Evolutionary conservation across 2,888 invertebrate species (phyloP).

Genomic region (Cheiracanthium punctorium): DNA sequence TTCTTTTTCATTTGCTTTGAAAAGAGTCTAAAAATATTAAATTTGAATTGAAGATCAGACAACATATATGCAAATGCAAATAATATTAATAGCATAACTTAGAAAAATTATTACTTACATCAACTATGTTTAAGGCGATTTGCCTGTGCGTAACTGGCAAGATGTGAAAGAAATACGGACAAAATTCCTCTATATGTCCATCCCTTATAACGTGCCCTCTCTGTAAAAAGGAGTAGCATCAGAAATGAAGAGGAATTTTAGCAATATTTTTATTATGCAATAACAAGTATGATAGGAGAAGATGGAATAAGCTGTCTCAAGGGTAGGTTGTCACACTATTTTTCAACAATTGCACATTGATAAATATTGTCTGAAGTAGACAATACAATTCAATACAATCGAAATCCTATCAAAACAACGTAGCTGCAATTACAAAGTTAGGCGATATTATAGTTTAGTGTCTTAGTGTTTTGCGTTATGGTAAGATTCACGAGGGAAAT

Average conservation of each 20-base stretch:
- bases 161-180: slow-evolving; percentile 36
- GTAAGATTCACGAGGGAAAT: too few species aligned
- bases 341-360: too few species aligned
- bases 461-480: too few species aligned
- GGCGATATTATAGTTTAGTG: too few species aligned
- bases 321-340: too few species aligned
- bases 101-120: too few species aligned
- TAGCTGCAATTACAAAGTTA: too few species aligned
- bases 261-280: neutral
- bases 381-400: too few species aligned
- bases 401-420: too few species aligned
- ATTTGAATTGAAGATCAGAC: neutral
- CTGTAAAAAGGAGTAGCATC: slow-evolving; percentile 6
- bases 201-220: slow-evolving; percentile 20
- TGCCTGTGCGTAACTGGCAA: slow-evolving; percentile 51
- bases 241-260: neutral
- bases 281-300: neutral
- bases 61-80: neutral
- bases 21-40: slow-evolving; percentile 27
- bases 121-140: slow-evolving; percentile 43
- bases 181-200: neutral
- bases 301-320: neutral
- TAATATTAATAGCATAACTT: too few species aligned
- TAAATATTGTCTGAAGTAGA: too few species aligned
- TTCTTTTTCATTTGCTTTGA: slow-evolving; percentile 39